A percentile compares a stretch with the other conserved stretches of the same genome.
phyloP scores from a whole-genome alignment of 2,113 vertebrate species.

The Xiphorhynchus elegans region DNA sequence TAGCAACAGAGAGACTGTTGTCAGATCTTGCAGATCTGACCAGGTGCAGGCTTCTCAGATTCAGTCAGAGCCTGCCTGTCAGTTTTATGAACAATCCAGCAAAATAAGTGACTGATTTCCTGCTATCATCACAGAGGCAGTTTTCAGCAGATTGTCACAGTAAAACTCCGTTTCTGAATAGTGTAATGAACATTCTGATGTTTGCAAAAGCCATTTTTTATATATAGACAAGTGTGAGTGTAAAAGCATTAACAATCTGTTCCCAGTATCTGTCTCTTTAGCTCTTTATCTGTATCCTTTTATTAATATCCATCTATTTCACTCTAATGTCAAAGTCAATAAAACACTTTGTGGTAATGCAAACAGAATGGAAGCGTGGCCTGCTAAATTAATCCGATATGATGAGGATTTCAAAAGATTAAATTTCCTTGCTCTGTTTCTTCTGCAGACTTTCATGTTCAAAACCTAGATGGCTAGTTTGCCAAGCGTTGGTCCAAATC shows the following conservation, averaged over 20 bases:
- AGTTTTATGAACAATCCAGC: constrained; percentile 75
- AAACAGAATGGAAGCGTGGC: not conserved
- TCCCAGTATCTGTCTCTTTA: not conserved
- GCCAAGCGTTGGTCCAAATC: not conserved
- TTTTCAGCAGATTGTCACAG: constrained; percentile 75
- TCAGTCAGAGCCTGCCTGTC: constrained; percentile 69
- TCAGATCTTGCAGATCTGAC: constrained; percentile 77
- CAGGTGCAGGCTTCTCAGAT: constrained; percentile 79
- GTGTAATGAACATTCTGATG: constrained; percentile 70
- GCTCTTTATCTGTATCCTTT: not conserved
- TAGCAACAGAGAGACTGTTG: constrained; percentile 76
- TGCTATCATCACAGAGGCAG: constrained; percentile 71
- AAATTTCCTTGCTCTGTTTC: not conserved
- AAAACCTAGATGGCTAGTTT: not conserved
- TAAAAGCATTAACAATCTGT: not conserved
- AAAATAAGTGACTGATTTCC: constrained; percentile 81
- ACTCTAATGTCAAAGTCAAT: constrained; percentile 16
- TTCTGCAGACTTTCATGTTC: not conserved
- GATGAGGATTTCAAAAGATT: constrained; percentile 25
- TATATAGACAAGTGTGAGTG: constrained; percentile 52
- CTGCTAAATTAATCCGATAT: not conserved
- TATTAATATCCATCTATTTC: constrained; percentile 1
- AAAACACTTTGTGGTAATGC: not conserved
- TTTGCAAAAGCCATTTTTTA: constrained; percentile 57
- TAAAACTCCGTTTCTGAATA: constrained; percentile 73